Base-by-base conservation (phyloP, 2,797 vertebrate genomes). In the Heteromormyrus szaboi region DNA sequence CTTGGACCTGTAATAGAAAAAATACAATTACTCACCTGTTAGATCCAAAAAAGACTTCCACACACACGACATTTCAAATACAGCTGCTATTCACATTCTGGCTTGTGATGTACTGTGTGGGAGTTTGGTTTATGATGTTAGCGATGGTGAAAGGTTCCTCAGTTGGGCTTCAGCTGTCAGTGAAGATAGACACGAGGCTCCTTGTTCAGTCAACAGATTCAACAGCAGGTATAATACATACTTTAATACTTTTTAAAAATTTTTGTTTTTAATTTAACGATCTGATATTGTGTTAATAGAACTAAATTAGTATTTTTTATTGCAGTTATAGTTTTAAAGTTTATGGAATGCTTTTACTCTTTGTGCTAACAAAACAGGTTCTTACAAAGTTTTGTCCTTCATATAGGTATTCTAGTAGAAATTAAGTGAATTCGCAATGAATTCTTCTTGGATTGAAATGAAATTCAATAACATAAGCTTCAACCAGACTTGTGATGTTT, bases 401-500 rank as follows among this genome's bases (percentile, higher is more conserved):
- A 4, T 54, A 37, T 19, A 86, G 29, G 33, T 86, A 56, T 59
- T 41, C 33, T 56, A 41, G 53, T 37, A 53, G 51, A 86, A 56
- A 29, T 41, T 25, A 33, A 37, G 5, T 56, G 53, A 54, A 37
- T 17, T 53, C 12, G 37, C 84, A 14, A 86, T 51, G 84, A 17
- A 53, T 54, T 33, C 25, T 56, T 37, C 85, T 59, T 8, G 56
- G n/a, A 7, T 6, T 41, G 51, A 29, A 72, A 65, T 44, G 85
- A 76, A 89, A 12, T 46, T 48, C 72, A 86, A 46, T 4, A 62
- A 87, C 51, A 90, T 48, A 51, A 29, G 79, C 87, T 91, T 92
- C 19, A 95, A 95, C 89, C 94, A 90, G 92, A 90, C 90, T 91
- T 98, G 97, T 81, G 94, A 95, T 0, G 94, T 97, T 87, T 95